phyloP scores from a whole-genome alignment of 2,113 vertebrate species.

The Ascaphus truei region DNA sequence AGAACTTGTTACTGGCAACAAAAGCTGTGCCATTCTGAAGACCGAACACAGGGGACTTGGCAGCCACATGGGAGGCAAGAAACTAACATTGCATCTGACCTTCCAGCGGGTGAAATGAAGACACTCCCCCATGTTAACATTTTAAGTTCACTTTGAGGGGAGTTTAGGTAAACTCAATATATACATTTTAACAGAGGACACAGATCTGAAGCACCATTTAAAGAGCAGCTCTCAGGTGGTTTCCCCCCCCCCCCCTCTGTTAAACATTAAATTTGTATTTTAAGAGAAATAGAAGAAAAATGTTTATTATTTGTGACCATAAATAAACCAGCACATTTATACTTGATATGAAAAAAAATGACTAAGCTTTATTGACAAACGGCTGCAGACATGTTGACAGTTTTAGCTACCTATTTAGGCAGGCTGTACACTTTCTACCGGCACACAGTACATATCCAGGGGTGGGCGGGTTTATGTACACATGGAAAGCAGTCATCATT shows the following conservation, averaged over 20 bases:
- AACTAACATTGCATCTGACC: no score
- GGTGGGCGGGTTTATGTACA: no score
- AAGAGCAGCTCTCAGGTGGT: neutral
- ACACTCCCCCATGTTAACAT: no score
- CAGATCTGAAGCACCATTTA: neutral
- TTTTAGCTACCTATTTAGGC: slow-evolving; percentile 95
- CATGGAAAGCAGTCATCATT: no score
- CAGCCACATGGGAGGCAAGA: no score
- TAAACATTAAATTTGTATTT: slow-evolving; percentile 37
- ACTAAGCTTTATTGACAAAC: slow-evolving; percentile 97
- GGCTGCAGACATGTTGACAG: slow-evolving; percentile 89
- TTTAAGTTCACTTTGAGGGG: no score
- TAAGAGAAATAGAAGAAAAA: slow-evolving; percentile 49
- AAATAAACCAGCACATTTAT: slow-evolving; percentile 89
- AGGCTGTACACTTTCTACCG: slow-evolving; percentile 76
- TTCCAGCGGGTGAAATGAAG: no score
- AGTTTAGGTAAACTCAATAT: no score
- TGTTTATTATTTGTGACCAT: slow-evolving; percentile 70
- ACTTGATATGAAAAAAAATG: slow-evolving; percentile 80
- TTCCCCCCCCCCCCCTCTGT: neutral
- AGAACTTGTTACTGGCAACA: no score
- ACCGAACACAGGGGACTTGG: no score
- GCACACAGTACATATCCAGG: no score
- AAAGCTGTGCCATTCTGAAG: no score
- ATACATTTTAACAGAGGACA: neutral